Conservation (phyloP, 37 sponge, comb jelly and placozoan species). For the Oopsacas minuta region DNA sequence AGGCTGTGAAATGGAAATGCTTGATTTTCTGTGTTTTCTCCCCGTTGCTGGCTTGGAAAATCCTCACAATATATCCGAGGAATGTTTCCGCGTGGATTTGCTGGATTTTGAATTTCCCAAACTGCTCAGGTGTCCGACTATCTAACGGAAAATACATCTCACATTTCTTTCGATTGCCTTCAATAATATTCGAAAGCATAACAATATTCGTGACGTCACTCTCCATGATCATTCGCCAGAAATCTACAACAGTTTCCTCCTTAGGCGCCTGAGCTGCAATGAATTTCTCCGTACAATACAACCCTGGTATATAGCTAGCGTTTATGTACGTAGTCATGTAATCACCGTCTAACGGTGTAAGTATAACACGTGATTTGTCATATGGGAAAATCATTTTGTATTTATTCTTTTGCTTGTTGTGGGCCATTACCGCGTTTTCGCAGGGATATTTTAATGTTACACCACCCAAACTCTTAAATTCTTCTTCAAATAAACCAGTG, state of each 20-base stretch:
- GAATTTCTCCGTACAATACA: background rate
- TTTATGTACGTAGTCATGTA: background rate
- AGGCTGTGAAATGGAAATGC: conserved; percentile 7
- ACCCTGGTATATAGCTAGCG: background rate
- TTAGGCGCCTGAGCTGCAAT: conserved; percentile 60
- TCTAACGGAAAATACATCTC: conserved; percentile 11
- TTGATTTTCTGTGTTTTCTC: background rate
- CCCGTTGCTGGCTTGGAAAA: background rate
- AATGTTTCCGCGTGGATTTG: background rate
- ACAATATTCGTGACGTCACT: conserved; percentile 40
- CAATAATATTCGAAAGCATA: conserved; percentile 33
- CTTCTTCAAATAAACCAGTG: background rate
- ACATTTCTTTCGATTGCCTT: conserved; percentile 16
- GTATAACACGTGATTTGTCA: background rate
- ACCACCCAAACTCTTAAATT: background rate
- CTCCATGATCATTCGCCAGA: conserved; percentile 75
- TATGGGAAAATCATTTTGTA: background rate
- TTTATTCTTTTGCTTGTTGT: background rate
- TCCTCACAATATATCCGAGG: background rate
- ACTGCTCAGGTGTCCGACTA: background rate
- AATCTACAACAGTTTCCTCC: conserved; percentile 44
- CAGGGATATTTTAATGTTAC: background rate
- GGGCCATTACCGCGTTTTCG: background rate
- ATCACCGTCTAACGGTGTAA: background rate
- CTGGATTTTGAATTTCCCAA: background rate